Evolutionary conservation across 2,797 vertebrate species (phyloP).

Genomic region (Cynodonichthys magdalenae): DNA sequence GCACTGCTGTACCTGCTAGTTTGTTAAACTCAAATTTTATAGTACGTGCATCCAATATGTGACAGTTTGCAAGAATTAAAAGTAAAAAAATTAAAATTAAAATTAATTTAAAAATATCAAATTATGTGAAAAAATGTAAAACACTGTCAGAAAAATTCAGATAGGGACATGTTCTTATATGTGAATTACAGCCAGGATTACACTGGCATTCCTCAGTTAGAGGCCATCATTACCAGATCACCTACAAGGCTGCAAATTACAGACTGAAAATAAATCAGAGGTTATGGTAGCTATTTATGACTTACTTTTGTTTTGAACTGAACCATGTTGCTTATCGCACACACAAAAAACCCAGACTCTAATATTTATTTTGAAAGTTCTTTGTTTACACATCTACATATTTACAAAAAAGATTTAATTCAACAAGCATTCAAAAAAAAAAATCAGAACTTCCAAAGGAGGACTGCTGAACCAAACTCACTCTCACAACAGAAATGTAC

Average conservation of each 20-base stretch:
- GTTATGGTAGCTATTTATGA: neutral
- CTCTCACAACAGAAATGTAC: conserved; percentile 56
- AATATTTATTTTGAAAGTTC: conserved; percentile 73
- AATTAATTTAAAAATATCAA: too few species aligned
- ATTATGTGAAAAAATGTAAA: too few species aligned
- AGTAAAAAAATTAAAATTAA: too few species aligned
- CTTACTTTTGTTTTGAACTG: too few species aligned
- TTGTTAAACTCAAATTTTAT: too few species aligned
- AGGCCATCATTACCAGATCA: neutral
- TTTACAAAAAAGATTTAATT: conserved; percentile 76
- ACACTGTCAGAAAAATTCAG: too few species aligned
- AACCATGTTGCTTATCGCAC: neutral
- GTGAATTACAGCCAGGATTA: too few species aligned
- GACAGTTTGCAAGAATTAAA: too few species aligned
- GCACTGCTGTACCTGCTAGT: too few species aligned
- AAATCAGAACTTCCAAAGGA: conserved; percentile 42
- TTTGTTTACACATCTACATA: conserved; percentile 87
- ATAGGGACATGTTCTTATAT: too few species aligned
- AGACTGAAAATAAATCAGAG: neutral
- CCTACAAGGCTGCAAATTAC: neutral
- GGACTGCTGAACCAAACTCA: conserved; percentile 53
- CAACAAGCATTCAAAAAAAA: conserved; percentile 58
- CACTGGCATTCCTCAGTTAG: too few species aligned
- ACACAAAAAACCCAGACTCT: neutral
- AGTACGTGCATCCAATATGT: too few species aligned